Conservation (phyloP, 2,113 vertebrate species). For the Gulo gulo region DNA sequence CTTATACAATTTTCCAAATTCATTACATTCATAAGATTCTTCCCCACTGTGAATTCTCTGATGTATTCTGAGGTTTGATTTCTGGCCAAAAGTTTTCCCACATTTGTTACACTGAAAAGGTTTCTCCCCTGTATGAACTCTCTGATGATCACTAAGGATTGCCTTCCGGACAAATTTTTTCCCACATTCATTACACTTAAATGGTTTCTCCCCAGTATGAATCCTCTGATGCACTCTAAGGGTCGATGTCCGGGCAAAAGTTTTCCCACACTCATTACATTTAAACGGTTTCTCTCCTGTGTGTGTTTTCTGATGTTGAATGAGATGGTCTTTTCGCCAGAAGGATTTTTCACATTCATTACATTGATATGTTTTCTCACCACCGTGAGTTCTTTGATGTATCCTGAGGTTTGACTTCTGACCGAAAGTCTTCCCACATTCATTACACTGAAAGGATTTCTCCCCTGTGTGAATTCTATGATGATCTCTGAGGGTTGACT, state of each 20-base stretch:
- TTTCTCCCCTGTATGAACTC: slow-evolving; percentile 56
- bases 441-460: slow-evolving; percentile 47
- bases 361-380: slow-evolving; percentile 47
- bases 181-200: slow-evolving; percentile 55
- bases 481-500: slow-evolving; percentile 42
- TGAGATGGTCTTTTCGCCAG: slow-evolving; percentile 53
- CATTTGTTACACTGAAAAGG: slow-evolving; percentile 49
- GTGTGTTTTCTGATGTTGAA: slow-evolving; percentile 57
- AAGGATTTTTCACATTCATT: slow-evolving; percentile 57
- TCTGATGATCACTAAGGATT: slow-evolving; percentile 42
- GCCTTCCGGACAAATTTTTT: slow-evolving; percentile 43
- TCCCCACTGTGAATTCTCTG: slow-evolving; percentile 39
- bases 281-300: slow-evolving; percentile 54
- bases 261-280: slow-evolving; percentile 49
- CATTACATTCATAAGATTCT: not conserved
- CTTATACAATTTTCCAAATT: not conserved
- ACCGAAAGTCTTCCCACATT: slow-evolving; percentile 53
- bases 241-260: slow-evolving; percentile 40
- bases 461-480: slow-evolving; percentile 62
- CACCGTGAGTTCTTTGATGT: slow-evolving; percentile 46
- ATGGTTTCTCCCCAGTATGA: slow-evolving; percentile 58
- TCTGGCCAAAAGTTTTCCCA: slow-evolving; percentile 58
- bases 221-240: slow-evolving; percentile 50
- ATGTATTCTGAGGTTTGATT: slow-evolving; percentile 56
- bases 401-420: slow-evolving; percentile 50